Evolutionary conservation across 2,113 vertebrate genomes (phyloP).

Genomic region (Paramisgurnus dabryanus): DNA sequence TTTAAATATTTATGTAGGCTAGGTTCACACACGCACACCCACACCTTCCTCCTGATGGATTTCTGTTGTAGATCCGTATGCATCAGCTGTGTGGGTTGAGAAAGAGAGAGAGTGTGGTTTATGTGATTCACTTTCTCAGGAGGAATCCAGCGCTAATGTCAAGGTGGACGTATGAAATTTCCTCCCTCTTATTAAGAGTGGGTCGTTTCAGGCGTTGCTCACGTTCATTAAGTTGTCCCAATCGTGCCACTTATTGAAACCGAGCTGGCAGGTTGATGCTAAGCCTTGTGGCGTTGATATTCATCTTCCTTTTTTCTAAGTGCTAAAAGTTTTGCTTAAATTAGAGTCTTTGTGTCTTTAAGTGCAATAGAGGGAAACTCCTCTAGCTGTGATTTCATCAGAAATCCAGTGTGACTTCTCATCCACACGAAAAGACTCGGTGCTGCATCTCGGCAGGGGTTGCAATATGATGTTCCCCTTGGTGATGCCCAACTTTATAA

Average conservation of each 20-base stretch:
- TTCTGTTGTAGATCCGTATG: neutral
- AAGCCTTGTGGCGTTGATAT: neutral
- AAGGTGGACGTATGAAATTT: conserved; percentile 21
- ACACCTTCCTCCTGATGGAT: conserved; percentile 16
- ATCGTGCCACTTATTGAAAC: conserved; percentile 28
- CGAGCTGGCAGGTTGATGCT: neutral
- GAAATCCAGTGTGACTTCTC: conserved; percentile 1
- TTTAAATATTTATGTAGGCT: conserved; percentile 2
- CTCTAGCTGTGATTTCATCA: conserved; percentile 37
- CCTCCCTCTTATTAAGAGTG: conserved; percentile 6
- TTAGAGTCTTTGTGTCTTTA: conserved; percentile 32
- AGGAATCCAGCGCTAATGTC: neutral
- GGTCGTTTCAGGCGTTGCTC: conserved; percentile 20
- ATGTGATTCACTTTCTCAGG: neutral
- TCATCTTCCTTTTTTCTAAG: conserved; percentile 16
- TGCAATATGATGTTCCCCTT: conserved; percentile 20
- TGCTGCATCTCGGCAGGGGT: conserved; percentile 1
- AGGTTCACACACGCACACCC: conserved; percentile 1
- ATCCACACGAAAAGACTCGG: conserved; percentile 1
- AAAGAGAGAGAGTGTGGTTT: neutral
- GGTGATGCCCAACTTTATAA: conserved; percentile 20
- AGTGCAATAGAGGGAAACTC: conserved; percentile 29
- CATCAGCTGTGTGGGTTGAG: conserved; percentile 3
- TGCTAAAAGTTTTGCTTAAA: conserved; percentile 7
- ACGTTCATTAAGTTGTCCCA: conserved; percentile 10